Percentiles rank a stretch among this genome's conserved stretches.
Conservation (phyloP, 2,888 invertebrate species). For the Molanna angustata region DNA sequence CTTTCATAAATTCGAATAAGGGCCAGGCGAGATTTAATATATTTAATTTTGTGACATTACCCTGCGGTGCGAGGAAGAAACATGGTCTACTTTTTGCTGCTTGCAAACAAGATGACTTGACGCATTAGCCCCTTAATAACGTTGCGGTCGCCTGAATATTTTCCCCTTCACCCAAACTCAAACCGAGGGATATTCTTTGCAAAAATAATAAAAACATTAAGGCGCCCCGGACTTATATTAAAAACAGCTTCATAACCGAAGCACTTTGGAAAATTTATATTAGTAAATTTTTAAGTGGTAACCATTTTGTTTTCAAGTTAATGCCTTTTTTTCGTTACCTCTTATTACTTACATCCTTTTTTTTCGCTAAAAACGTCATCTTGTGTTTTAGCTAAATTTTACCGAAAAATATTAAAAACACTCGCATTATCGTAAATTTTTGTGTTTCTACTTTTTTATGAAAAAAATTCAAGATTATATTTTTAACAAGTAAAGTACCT, state of each 20-base stretch:
- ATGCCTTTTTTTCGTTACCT: background rate
- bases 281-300: background rate
- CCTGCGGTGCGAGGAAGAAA: background rate
- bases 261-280: background rate
- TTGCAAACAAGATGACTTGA: slow-evolving; percentile 23
- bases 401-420: too few relatives aligned
- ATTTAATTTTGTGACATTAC: background rate
- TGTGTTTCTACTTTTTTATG: too few relatives aligned
- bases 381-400: too few relatives aligned
- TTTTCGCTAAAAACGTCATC: too few relatives aligned
- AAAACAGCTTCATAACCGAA: slow-evolving; percentile 18
- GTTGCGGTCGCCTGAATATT: background rate
- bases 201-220: slow-evolving; percentile 18
- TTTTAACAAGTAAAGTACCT: too few relatives aligned
- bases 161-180: background rate
- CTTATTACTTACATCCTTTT: too few relatives aligned
- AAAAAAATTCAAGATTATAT: too few relatives aligned
- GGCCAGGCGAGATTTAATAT: too few relatives aligned
- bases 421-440: too few relatives aligned
- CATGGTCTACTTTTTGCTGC: slow-evolving; percentile 13
- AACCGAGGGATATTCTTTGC: slow-evolving; percentile 8
- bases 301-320: background rate
- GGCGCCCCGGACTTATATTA: slow-evolving; percentile 23
- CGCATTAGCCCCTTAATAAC: slow-evolving; percentile 23
- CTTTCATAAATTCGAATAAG: too few relatives aligned